These are phyloP conservation scores for Neomonachus schauinslandi DNA, from an alignment of 2,113 vertebrate genomes.

Conservation along the genomic window DNA sequence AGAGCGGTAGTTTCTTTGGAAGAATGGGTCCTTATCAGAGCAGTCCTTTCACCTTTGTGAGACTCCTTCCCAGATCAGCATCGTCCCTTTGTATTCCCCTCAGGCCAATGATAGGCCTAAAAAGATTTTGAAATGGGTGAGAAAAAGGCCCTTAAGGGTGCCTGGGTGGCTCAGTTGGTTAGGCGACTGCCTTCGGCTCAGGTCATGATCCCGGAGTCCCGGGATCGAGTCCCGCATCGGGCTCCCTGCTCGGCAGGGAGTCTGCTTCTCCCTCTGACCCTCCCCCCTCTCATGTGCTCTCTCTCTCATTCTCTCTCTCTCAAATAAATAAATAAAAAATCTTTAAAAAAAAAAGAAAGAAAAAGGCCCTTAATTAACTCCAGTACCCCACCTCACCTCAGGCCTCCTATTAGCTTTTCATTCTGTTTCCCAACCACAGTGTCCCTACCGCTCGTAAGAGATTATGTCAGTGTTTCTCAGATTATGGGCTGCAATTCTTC, in stretches of 20 bases:
- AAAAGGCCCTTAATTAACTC: not conserved
- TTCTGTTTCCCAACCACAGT: not conserved
- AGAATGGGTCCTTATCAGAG: not conserved
- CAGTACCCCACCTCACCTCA: not conserved
- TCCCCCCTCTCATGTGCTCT: too few relatives aligned
- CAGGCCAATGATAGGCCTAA: not conserved
- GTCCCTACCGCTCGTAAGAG: not conserved
- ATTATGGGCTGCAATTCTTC: not conserved
- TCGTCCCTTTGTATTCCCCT: not conserved
- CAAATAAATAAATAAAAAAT: too few relatives aligned
- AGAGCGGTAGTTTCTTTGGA: not conserved
- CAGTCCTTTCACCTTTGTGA: not conserved
- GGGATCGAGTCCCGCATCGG: too few relatives aligned
- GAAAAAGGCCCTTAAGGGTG: not conserved
- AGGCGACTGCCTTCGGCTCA: too few relatives aligned
- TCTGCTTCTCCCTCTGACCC: too few relatives aligned
- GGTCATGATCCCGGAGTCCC: too few relatives aligned
- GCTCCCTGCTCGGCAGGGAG: too few relatives aligned
- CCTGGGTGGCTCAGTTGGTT: too few relatives aligned
- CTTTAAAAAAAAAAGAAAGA: too few relatives aligned
- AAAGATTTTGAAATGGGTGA: not conserved
- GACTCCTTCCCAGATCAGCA: too few relatives aligned
- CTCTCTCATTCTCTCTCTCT: too few relatives aligned
- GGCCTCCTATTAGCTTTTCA: not conserved
- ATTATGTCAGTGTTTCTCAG: not conserved